Percentiles rank a stretch among this genome's conserved stretches.
phyloP scores from a whole-genome alignment of 2,797 vertebrate genomes.

The Hydrolagus colliei region DNA sequence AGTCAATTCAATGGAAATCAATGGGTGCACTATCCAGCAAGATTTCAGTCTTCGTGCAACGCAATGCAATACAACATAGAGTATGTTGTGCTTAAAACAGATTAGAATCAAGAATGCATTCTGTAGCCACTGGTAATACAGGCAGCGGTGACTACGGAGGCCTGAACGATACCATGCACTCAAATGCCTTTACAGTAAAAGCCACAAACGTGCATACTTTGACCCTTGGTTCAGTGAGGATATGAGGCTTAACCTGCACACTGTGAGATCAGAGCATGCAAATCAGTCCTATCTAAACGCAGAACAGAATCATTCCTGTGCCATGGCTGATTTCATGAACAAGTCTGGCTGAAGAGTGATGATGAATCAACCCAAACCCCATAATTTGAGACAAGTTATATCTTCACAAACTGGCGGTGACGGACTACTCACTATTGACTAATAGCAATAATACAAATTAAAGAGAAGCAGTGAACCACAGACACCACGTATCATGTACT shows the following conservation, averaged over 20 bases:
- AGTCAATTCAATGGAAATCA: background rate
- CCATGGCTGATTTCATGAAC: background rate
- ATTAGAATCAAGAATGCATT: background rate
- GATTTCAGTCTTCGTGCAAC: too few relatives aligned
- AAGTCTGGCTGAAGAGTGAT: background rate
- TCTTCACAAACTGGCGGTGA: background rate
- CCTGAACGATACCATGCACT: background rate
- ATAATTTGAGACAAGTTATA: background rate
- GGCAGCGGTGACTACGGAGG: background rate
- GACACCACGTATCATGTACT: background rate
- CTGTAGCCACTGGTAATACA: background rate
- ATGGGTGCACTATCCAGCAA: background rate
- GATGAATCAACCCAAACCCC: background rate
- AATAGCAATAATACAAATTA: conserved; percentile 15
- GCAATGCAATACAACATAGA: too few relatives aligned
- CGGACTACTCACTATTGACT: background rate
- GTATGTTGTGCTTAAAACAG: background rate
- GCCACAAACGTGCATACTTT: background rate
- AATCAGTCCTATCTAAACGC: background rate
- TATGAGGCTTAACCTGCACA: conserved; percentile 20
- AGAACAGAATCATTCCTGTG: background rate
- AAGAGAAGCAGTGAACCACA: background rate
- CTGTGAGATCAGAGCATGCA: background rate
- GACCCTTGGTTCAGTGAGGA: background rate
- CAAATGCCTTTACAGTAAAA: background rate